Percentiles rank a stretch among this genome's conserved stretches.
phyloP scores from a whole-genome alignment of 2,797 vertebrate species.

The Bradypus variegatus region DNA sequence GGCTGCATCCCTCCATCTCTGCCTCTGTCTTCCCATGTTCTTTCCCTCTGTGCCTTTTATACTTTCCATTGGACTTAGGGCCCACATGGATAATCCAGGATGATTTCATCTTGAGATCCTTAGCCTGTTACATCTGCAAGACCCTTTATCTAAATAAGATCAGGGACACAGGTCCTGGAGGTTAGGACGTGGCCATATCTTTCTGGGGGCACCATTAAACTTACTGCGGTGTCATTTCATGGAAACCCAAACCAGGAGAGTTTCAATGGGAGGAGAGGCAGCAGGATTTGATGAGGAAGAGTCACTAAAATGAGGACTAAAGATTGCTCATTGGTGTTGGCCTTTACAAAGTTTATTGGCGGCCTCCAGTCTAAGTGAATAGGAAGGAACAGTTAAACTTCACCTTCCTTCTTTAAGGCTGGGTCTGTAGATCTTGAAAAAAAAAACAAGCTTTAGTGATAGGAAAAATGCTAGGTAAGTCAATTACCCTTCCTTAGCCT shows the following conservation, averaged over 20 bases:
- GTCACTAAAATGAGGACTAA: neutral
- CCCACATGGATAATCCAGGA: neutral
- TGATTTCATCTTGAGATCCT: neutral
- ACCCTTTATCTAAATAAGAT: neutral
- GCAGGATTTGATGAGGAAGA: neutral
- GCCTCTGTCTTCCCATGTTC: neutral
- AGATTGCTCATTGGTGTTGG: neutral
- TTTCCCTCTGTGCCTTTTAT: neutral
- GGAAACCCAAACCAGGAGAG: neutral
- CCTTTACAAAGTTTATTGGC: neutral
- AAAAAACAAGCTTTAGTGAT: neutral
- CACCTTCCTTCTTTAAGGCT: neutral
- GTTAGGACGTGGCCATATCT: neutral
- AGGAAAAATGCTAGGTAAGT: neutral
- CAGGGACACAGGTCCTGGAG: neutral
- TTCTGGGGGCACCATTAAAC: neutral
- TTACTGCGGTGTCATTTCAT: neutral
- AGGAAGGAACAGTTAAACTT: conserved; percentile 1
- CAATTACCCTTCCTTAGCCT: neutral
- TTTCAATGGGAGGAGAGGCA: neutral
- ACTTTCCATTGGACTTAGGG: neutral
- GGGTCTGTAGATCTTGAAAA: neutral
- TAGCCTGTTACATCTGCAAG: neutral
- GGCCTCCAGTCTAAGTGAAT: neutral
- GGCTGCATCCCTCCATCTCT: neutral